These are phyloP conservation scores for Meiosimyza decipiens DNA, from an alignment of 2,888 invertebrate genomes.

Conservation along the genomic window DNA sequence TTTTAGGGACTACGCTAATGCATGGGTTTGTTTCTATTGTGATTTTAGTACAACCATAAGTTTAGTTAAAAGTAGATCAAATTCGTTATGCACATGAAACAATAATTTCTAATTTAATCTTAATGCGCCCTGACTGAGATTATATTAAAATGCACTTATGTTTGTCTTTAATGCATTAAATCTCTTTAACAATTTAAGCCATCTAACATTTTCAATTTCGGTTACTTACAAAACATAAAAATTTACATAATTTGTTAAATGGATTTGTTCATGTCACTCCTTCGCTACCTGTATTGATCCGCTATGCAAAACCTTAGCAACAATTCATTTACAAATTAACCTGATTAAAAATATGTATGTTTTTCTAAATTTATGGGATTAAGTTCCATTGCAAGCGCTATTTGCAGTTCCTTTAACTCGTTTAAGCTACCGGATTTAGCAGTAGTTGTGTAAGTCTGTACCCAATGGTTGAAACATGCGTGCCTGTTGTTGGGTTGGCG, in stretches of 20 bases:
- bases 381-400: constrained; percentile 51
- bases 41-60: no score
- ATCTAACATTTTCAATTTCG: no score
- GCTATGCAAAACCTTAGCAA: constrained; percentile 42
- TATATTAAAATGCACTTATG: constrained; percentile 55
- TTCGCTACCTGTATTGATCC: constrained; percentile 18
- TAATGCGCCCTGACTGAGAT: constrained; percentile 46
- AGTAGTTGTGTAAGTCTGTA: constrained; percentile 1
- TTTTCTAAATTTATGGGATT: constrained; percentile 60
- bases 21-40: no score
- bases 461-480: constrained; percentile 17
- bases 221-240: constrained; percentile 44
- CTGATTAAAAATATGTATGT: constrained; percentile 57
- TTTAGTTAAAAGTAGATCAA: no score
- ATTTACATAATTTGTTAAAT: constrained; percentile 48
- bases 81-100: no score
- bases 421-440: constrained; percentile 60
- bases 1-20: no score
- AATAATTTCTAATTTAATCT: no score
- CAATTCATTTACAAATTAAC: constrained; percentile 55
- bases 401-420: constrained; percentile 61
- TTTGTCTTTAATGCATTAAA: no score
- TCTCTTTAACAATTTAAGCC: no score
- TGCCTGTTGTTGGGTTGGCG: constrained; percentile 53
- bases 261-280: constrained; percentile 1